Evolutionary conservation across 2,113 vertebrate species (phyloP).

Genomic region (Corvus cornix): DNA sequence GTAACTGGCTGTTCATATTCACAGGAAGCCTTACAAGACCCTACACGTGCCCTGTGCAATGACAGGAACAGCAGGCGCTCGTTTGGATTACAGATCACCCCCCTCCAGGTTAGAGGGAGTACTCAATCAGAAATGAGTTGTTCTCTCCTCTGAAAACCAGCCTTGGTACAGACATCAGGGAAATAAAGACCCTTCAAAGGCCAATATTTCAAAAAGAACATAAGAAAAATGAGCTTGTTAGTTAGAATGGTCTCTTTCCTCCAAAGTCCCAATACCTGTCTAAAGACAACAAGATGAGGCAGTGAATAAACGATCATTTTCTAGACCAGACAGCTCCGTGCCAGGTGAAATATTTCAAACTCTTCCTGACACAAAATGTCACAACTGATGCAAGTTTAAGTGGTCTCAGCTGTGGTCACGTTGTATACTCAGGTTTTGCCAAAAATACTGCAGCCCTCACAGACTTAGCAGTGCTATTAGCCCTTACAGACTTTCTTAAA

Average conservation of each 20-base stretch:
- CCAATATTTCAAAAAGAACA: constrained; percentile 11
- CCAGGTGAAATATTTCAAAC: constrained; percentile 62
- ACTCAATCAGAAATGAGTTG: background rate
- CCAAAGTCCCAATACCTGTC: constrained; percentile 51
- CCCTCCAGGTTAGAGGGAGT: background rate
- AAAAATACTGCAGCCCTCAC: background rate
- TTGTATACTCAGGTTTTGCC: background rate
- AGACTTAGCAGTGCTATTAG: background rate
- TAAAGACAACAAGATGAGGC: constrained; percentile 47
- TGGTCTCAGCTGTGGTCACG: background rate
- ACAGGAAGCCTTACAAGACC: background rate
- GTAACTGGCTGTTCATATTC: background rate
- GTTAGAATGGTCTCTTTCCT: constrained; percentile 35
- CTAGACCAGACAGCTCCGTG: constrained; percentile 53
- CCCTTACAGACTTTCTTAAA: background rate
- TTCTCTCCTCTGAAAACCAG: background rate
- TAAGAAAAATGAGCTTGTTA: constrained; percentile 64
- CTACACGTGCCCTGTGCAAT: background rate
- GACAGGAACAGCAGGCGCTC: background rate
- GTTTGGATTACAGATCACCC: background rate
- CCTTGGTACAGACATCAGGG: background rate
- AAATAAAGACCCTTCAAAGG: constrained; percentile 48
- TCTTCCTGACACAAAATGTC: constrained; percentile 58
- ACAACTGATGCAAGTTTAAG: constrained; percentile 59
- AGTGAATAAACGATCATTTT: constrained; percentile 67